Conservation (phyloP, 2,113 vertebrate species). For the Camelus bactrianus region DNA sequence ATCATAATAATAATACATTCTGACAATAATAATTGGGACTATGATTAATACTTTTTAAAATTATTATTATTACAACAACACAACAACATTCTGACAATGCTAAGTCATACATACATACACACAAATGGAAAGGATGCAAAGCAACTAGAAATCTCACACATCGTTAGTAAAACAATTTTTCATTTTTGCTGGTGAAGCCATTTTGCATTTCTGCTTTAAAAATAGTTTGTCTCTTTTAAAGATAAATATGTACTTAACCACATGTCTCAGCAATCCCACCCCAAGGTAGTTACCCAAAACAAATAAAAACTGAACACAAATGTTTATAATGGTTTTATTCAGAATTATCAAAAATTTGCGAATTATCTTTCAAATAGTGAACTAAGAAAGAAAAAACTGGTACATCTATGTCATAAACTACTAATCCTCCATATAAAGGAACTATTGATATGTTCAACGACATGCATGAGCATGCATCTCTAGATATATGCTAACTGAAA, state of each 20-base stretch:
- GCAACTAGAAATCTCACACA: background rate
- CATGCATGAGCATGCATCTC: background rate
- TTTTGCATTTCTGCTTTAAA: background rate
- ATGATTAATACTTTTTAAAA: too few species aligned
- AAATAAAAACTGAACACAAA: background rate
- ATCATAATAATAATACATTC: too few species aligned
- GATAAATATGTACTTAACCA: background rate
- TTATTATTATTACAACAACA: too few species aligned
- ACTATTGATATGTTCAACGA: background rate
- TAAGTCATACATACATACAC: too few species aligned
- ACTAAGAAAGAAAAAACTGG: background rate
- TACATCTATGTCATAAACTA: background rate
- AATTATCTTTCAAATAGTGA: background rate
- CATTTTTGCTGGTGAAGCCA: background rate
- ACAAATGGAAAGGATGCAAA: too few species aligned
- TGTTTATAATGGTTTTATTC: background rate
- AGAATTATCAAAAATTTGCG: background rate
- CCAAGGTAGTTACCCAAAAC: background rate
- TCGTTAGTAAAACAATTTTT: background rate
- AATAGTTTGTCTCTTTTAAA: background rate
- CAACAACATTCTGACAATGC: background rate
- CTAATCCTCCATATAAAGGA: background rate
- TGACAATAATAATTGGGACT: background rate
- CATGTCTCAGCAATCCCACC: background rate
- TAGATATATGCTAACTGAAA: background rate